These are phyloP conservation scores for Polyommatus icarus DNA, from an alignment of 2,888 invertebrate species.

Conservation along the genomic window DNA sequence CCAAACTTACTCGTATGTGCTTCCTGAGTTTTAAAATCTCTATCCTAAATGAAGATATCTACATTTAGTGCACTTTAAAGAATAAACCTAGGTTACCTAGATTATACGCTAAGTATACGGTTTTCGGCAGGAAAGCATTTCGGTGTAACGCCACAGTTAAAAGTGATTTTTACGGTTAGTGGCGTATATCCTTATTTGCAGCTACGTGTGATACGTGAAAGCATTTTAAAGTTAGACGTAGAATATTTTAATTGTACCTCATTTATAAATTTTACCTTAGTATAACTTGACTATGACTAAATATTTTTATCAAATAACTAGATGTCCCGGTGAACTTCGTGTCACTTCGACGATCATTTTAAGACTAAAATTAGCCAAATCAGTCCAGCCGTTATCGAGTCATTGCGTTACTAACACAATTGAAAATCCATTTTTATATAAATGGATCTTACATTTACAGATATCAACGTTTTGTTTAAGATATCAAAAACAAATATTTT, in stretches of 20 bases:
- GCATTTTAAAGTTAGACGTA: slow-evolving; percentile 3
- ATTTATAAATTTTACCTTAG: not conserved
- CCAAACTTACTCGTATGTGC: not conserved
- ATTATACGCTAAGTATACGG: slow-evolving; percentile 51
- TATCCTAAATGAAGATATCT: not conserved
- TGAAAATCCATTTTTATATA: too few species aligned
- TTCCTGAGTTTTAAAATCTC: not conserved
- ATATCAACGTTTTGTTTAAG: too few species aligned
- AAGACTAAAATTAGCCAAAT: too few species aligned
- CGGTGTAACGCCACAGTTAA: slow-evolving; percentile 67
- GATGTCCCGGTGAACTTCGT: too few species aligned
- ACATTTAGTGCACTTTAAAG: not conserved
- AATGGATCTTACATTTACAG: too few species aligned
- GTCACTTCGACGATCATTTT: too few species aligned
- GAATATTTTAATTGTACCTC: slow-evolving; percentile 3
- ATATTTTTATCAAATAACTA: too few species aligned
- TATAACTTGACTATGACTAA: too few species aligned
- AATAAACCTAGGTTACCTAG: slow-evolving; percentile 25
- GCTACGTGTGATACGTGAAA: slow-evolving; percentile 60
- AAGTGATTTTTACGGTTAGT: slow-evolving; percentile 70
- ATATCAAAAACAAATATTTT: too few species aligned
- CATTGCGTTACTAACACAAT: too few species aligned
- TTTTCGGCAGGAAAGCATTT: slow-evolving; percentile 64
- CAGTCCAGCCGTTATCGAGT: too few species aligned
- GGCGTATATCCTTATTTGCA: slow-evolving; percentile 64